Evolutionary conservation across 2,113 vertebrate genomes (phyloP), one percentile per base, ranked within the genome.

Genomic region (Crocuta crocuta): DNA sequence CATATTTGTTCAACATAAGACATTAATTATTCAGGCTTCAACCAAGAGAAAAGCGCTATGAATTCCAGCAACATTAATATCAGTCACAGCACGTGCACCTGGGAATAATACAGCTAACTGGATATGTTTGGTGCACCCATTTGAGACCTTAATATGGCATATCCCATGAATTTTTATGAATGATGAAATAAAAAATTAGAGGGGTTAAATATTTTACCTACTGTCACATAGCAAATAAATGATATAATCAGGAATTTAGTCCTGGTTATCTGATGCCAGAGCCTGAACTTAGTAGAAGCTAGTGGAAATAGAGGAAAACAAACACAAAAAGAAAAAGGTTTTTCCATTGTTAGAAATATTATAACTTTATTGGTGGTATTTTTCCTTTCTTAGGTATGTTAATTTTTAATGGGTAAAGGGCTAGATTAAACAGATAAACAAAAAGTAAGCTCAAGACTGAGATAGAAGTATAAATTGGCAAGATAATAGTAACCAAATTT

Each of bases 21-120:
- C 16, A 73, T 65, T 91, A 70, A 48, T 26, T 45, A 94, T 95
- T 5, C 23, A 92, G 12, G n/a, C 13, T 95, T 95, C 73, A 92
- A 73, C 23, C 33, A 83, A 50, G 66, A 86, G 82, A 33, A 58
- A 94, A 80, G 7, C 45, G 80, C 39, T 16, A 31, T 94, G 89
- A 80, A 85, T 90, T 86, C 50, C 45, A 48, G 4, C 26, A 94
- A 16, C 7, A 39, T 10, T 70, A 86, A 45, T 61, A 24, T 39
- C 66, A 80, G 15, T 53, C 23, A 55, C 7, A 70, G 33, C 55
- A 63, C 63, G 8, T 73, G n/a, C 15, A 71, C 65, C 48, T 82
- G 4, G 8, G 12, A 76, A 92, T 74, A 74, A 82, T 89, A 53
- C 17, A 81, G 81, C 1, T 48, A 71, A 6, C 66, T 70, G 19